These are phyloP conservation scores for Protobothrops mucrosquamatus DNA, from an alignment of 2,113 vertebrate species.

Conservation along the genomic window DNA sequence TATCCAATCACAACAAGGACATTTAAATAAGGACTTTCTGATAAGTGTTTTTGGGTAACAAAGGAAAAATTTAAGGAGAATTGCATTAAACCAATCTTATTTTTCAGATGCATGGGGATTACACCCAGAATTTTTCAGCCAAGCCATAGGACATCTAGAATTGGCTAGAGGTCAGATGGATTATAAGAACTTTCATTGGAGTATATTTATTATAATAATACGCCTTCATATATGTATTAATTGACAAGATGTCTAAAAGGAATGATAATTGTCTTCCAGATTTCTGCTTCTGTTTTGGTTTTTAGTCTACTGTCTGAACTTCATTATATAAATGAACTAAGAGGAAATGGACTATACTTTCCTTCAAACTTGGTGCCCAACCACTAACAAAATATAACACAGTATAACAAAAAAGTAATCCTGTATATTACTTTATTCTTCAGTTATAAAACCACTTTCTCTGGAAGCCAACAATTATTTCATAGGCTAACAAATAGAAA, in stretches of 20 bases:
- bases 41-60: too few relatives aligned
- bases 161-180: not conserved
- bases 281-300: not conserved
- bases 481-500: slow-evolving; percentile 4
- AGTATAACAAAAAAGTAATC: not conserved
- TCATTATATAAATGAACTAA: slow-evolving; percentile 16
- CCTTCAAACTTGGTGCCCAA: slow-evolving; percentile 18
- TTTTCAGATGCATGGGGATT: not conserved
- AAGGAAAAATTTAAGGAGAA: too few relatives aligned
- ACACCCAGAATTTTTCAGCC: not conserved
- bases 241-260: not conserved
- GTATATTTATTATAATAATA: too few relatives aligned
- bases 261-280: not conserved
- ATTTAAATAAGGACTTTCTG: too few relatives aligned
- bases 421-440: slow-evolving; percentile 2
- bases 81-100: not conserved
- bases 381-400: not conserved
- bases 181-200: not conserved
- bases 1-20: too few relatives aligned
- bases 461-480: not conserved
- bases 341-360: slow-evolving; percentile 10
- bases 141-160: not conserved
- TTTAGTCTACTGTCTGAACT: not conserved
- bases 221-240: not conserved
- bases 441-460: not conserved